Evolutionary conservation across 2,888 invertebrate genomes (phyloP).

Genomic region (Tenthredo livida): DNA sequence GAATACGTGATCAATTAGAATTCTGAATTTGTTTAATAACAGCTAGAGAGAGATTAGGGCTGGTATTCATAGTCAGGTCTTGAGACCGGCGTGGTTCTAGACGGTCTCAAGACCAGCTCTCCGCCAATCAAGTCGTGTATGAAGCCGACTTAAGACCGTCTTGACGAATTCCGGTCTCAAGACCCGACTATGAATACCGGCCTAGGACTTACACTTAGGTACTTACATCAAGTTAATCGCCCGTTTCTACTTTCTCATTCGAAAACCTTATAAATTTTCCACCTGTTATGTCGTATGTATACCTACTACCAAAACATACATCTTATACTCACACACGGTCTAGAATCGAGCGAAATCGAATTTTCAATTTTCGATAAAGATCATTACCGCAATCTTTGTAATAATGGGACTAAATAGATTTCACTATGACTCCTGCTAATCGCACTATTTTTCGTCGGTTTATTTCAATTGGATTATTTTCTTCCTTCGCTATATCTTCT

Average conservation of each 20-base stretch:
- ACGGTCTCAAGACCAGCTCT: too few species aligned
- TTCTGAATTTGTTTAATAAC: neutral
- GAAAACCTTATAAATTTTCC: constrained; percentile 3
- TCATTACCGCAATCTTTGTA: neutral
- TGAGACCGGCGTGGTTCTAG: too few species aligned
- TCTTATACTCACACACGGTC: neutral
- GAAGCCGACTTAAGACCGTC: too few species aligned
- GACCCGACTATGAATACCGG: too few species aligned
- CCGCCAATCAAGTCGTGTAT: too few species aligned
- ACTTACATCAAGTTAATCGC: neutral
- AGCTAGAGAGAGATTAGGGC: neutral
- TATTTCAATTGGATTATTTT: too few species aligned
- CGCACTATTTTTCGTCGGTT: too few species aligned
- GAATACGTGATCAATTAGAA: constrained; percentile 11
- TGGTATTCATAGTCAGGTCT: too few species aligned
- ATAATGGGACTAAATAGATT: neutral
- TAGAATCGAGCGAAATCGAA: neutral
- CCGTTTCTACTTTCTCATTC: constrained; percentile 20
- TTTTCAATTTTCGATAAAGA: neutral
- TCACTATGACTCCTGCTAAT: too few species aligned
- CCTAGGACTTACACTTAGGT: neutral
- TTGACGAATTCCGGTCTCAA: too few species aligned
- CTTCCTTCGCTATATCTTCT: neutral
- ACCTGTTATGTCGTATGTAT: neutral
- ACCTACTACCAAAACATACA: too few species aligned